Evolutionary conservation across 2,888 invertebrate genomes (phyloP).

Genomic region (Frankliniella fusca): DNA sequence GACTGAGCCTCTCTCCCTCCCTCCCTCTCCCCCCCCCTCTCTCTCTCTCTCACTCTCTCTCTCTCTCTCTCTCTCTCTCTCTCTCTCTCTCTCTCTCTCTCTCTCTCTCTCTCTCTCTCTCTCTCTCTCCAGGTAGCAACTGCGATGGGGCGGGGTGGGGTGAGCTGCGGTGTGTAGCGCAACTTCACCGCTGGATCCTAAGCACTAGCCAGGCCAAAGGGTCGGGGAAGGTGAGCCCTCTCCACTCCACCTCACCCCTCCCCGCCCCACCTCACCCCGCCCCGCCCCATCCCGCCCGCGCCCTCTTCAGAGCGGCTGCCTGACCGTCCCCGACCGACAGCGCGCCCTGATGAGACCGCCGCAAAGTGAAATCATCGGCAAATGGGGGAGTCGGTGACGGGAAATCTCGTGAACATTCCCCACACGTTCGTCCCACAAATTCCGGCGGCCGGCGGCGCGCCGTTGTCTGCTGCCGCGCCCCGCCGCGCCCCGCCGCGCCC

Average conservation of each 20-base stretch:
- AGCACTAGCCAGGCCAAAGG: too few relatives aligned
- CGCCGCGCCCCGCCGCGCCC: neutral
- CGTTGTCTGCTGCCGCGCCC: neutral
- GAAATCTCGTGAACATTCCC: slow-evolving; percentile 8
- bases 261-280: neutral
- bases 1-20: neutral
- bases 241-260: neutral
- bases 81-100: too few relatives aligned
- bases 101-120: too few relatives aligned
- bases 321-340: neutral
- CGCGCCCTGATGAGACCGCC: neutral
- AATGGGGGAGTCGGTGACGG: slow-evolving; percentile 14
- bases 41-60: too few relatives aligned
- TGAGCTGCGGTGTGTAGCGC: neutral
- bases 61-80: too few relatives aligned
- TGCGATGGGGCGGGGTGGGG: neutral
- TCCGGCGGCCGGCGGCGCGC: neutral
- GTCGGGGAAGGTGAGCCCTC: neutral
- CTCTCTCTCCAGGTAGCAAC: too few relatives aligned
- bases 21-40: too few relatives aligned
- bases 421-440: slow-evolving; percentile 16
- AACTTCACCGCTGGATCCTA: too few relatives aligned
- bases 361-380: neutral
- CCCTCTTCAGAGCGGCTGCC: too few relatives aligned
- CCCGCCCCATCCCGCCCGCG: neutral